Evolutionary conservation across 2,888 invertebrate genomes (phyloP).

Genomic region (Schizotus pectinicornis): DNA sequence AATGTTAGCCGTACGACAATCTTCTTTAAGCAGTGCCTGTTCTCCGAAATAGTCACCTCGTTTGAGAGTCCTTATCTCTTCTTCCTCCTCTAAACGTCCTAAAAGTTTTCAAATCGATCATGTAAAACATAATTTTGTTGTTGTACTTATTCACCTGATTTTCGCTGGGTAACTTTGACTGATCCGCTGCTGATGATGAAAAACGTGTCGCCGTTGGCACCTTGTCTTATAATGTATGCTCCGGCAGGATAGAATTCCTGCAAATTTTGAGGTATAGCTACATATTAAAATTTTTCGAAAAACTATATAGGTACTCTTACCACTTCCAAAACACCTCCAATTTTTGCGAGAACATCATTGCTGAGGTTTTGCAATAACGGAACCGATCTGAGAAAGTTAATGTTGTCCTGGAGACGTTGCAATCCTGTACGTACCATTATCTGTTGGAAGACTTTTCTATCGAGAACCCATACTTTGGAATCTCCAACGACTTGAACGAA

Average conservation of each 20-base stretch:
- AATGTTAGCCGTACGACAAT: slow-evolving; percentile 71
- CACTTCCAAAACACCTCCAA: slow-evolving; percentile 74
- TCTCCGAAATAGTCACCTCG: slow-evolving; percentile 72
- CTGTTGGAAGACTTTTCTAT: slow-evolving; percentile 71
- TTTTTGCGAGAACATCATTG: slow-evolving; percentile 67
- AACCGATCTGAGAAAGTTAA: slow-evolving; percentile 70
- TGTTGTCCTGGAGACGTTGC: slow-evolving; percentile 70
- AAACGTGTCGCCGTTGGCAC: slow-evolving; percentile 69
- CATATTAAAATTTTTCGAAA: slow-evolving; percentile 2
- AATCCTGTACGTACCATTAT: slow-evolving; percentile 76
- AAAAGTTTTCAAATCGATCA: slow-evolving; percentile 46
- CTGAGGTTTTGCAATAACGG: slow-evolving; percentile 65
- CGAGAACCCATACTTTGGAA: slow-evolving; percentile 72
- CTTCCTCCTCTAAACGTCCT: slow-evolving; percentile 55
- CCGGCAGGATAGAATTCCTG: slow-evolving; percentile 69
- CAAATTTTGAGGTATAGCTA: slow-evolving; percentile 35
- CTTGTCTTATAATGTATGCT: slow-evolving; percentile 69
- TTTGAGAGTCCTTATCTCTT: slow-evolving; percentile 64
- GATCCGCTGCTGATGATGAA: slow-evolving; percentile 69
- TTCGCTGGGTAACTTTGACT: slow-evolving; percentile 62
- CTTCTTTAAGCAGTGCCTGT: slow-evolving; percentile 70
- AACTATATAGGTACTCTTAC: slow-evolving; percentile 60
- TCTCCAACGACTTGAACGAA: slow-evolving; percentile 63
- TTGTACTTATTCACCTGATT: slow-evolving; percentile 49
- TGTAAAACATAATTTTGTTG: slow-evolving; percentile 32